Percentiles rank a stretch among this genome's conserved stretches.
Evolutionary conservation across 2,797 vertebrate species (phyloP).

Genomic region (Urosaurus nigricauda): DNA sequence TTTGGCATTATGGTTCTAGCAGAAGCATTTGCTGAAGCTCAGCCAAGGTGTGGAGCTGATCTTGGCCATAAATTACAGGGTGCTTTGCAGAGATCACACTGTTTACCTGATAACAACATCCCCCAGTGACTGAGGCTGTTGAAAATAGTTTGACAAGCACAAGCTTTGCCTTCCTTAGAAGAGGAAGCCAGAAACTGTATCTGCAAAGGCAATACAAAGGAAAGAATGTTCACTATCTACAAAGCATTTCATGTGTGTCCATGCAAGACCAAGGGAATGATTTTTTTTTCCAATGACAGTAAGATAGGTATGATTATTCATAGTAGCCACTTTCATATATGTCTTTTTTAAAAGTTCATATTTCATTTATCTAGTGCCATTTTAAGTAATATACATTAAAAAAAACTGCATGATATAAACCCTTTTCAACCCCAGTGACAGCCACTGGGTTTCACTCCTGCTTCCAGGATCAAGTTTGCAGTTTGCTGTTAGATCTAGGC

Average conservation of each 20-base stretch:
- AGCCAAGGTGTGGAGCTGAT: conserved; percentile 61
- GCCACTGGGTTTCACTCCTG: not conserved
- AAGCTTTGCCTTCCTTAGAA: conserved; percentile 6
- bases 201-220: not conserved
- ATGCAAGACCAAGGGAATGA: not conserved
- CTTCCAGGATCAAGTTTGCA: not conserved
- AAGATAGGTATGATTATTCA: not conserved
- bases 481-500: not conserved
- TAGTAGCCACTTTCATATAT: not conserved
- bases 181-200: not conserved
- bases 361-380: not conserved
- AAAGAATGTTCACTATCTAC: not conserved
- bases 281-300: not conserved
- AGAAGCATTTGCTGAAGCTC: conserved; percentile 36
- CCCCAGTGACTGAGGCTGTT: conserved; percentile 8
- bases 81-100: conserved; percentile 57
- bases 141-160: conserved; percentile 43
- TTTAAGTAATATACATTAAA: not conserved
- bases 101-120: conserved; percentile 32
- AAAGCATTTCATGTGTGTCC: not conserved
- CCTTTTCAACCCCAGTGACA: not conserved
- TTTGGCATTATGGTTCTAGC: conserved; percentile 56
- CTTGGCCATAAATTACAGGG: conserved; percentile 68
- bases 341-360: not conserved
- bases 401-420: not conserved